A percentile compares a stretch with the other conserved stretches of the same genome.
Conservation (phyloP, 2,888 invertebrate species). For the Drosophila koepferae region DNA sequence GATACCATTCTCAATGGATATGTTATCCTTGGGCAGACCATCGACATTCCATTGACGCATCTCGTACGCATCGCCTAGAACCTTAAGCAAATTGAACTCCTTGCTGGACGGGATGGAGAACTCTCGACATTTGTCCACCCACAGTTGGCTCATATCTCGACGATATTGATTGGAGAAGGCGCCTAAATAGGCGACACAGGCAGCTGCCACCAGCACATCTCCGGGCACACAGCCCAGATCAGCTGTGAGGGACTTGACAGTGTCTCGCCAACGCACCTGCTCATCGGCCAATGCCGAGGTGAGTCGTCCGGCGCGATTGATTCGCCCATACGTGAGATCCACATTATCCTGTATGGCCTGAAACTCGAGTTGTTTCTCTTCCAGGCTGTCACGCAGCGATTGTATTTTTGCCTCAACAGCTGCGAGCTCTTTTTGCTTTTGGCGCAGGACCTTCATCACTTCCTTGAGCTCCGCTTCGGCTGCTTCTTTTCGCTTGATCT, state of each 20-base stretch:
- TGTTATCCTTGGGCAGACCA: slow-evolving; percentile 93
- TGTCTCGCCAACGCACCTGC: slow-evolving; percentile 93
- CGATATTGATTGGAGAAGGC: slow-evolving; percentile 93
- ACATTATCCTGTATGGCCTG: slow-evolving; percentile 91
- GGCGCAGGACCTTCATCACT: slow-evolving; percentile 90
- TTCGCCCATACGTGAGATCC: slow-evolving; percentile 90
- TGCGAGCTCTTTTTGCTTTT: slow-evolving; percentile 93
- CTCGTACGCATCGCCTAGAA: slow-evolving; percentile 93
- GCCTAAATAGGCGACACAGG: slow-evolving; percentile 95
- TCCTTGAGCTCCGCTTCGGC: slow-evolving; percentile 91
- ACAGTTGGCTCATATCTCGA: slow-evolving; percentile 88
- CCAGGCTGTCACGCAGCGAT: slow-evolving; percentile 87
- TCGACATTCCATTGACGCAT: slow-evolving; percentile 95
- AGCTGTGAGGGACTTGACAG: slow-evolving; percentile 88
- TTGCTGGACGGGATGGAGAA: slow-evolving; percentile 90
- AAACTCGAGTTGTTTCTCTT: slow-evolving; percentile 91
- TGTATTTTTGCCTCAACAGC: slow-evolving; percentile 91
- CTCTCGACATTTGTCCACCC: slow-evolving; percentile 89
- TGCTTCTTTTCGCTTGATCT: slow-evolving; percentile 90
- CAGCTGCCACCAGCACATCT: slow-evolving; percentile 94
- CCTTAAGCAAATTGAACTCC: slow-evolving; percentile 89
- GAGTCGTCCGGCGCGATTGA: slow-evolving; percentile 92
- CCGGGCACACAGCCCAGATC: slow-evolving; percentile 92
- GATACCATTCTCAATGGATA: slow-evolving; percentile 97
- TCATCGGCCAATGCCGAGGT: slow-evolving; percentile 95